phyloP scores from a whole-genome alignment of 2,113 vertebrate genomes.

The Etia nguti region DNA sequence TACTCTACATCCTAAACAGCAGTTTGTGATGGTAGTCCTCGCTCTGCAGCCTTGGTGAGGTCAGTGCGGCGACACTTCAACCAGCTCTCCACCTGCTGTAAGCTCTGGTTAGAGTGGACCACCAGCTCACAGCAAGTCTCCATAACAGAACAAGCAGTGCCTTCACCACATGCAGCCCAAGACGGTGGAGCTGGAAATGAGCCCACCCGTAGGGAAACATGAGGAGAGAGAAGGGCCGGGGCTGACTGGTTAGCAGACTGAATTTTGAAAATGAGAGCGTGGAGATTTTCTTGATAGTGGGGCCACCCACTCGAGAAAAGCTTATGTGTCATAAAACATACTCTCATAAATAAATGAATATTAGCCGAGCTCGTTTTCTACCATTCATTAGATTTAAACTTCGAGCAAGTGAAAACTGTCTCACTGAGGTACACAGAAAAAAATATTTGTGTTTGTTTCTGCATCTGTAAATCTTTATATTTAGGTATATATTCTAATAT shows the following conservation, averaged over 20 bases:
- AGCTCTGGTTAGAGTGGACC: background rate
- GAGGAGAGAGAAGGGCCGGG: background rate
- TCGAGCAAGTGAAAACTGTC: background rate
- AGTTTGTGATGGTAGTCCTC: background rate
- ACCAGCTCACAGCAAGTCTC: background rate
- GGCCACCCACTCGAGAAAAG: background rate
- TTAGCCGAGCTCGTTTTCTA: background rate
- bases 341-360: background rate
- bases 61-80: background rate
- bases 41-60: background rate
- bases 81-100: background rate
- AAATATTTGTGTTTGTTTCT: rapidly evolving
- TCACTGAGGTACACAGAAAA: background rate
- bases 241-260: background rate
- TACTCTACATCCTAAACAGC: rapidly evolving
- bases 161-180: background rate
- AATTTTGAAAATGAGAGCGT: background rate
- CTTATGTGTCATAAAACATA: background rate
- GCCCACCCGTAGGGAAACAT: background rate
- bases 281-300: background rate
- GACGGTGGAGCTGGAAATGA: background rate
- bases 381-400: background rate
- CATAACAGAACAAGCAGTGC: background rate
- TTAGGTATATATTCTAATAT: background rate
- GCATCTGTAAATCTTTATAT: background rate